Conservation (phyloP, 2,113 vertebrate genomes). For the Rostratula benghalensis region DNA sequence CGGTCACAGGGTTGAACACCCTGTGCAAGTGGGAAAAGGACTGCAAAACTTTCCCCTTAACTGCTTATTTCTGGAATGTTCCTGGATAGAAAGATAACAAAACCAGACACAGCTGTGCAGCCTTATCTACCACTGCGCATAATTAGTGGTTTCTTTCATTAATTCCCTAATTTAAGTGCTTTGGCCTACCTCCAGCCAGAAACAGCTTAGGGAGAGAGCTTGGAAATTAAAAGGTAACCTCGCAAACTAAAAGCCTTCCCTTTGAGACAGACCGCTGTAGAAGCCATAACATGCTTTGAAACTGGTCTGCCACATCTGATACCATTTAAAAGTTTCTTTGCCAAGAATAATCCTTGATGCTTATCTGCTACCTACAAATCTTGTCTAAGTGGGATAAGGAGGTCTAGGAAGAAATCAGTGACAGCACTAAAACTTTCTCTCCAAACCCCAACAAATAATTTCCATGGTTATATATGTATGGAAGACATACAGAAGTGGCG, state of each 20-base stretch:
- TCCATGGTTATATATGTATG: neutral
- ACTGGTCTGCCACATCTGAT: accelerated
- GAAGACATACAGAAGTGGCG: neutral
- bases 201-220: neutral
- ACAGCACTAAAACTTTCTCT: neutral
- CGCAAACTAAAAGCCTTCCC: neutral
- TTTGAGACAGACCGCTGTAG: neutral
- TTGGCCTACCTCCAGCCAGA: neutral
- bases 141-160: conserved; percentile 12
- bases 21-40: neutral
- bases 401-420: neutral
- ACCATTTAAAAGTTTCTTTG: neutral
- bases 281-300: neutral
- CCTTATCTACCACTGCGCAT: neutral
- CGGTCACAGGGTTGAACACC: neutral
- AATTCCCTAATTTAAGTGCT: neutral
- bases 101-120: neutral
- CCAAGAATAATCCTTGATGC: neutral
- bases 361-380: neutral
- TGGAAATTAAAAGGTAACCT: neutral
- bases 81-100: neutral
- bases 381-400: neutral
- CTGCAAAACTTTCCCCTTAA: neutral
- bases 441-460: neutral
- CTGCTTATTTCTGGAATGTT: conserved; percentile 10